phyloP scores from a whole-genome alignment of 2,797 vertebrate species.

The Myripristis murdjan region DNA sequence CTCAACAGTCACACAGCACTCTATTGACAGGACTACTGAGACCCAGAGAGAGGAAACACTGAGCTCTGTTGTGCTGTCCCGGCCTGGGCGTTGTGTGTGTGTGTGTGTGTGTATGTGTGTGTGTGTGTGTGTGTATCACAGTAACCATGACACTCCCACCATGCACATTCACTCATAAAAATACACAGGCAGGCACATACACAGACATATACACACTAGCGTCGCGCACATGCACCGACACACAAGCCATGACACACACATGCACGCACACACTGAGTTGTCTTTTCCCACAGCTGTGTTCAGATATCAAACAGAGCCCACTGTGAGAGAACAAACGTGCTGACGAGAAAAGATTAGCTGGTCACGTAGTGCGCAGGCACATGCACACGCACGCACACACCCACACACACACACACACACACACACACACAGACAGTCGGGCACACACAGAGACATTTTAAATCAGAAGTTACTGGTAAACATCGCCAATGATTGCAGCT shows the following conservation, averaged over 20 bases:
- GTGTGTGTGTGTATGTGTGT: conserved; percentile 6
- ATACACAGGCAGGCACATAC: conserved; percentile 28
- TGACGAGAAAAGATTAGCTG: conserved; percentile 79
- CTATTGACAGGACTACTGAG: conserved; percentile 60
- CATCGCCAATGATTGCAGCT: conserved; percentile 44
- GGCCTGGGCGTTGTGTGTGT: conserved; percentile 22
- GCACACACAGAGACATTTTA: conserved; percentile 1
- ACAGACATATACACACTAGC: background rate
- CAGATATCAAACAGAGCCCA: conserved; percentile 75
- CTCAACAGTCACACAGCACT: conserved; percentile 58
- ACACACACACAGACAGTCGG: background rate
- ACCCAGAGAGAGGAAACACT: conserved; percentile 50
- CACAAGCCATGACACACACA: background rate
- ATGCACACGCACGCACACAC: conserved; percentile 13
- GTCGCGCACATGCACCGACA: background rate
- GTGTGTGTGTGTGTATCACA: conserved; percentile 14
- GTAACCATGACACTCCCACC: conserved; percentile 8
- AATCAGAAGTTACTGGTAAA: conserved; percentile 8
- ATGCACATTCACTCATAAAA: conserved; percentile 29
- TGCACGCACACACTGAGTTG: background rate
- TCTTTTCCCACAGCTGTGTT: conserved; percentile 66
- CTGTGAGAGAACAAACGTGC: conserved; percentile 75
- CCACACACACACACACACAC: conserved; percentile 23
- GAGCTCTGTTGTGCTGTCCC: conserved; percentile 57
- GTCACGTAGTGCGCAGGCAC: conserved; percentile 62